Evolutionary conservation across 2,888 invertebrate genomes (phyloP), one percentile per base, ranked within the genome.

Genomic region (Ophion ventricosus): DNA sequence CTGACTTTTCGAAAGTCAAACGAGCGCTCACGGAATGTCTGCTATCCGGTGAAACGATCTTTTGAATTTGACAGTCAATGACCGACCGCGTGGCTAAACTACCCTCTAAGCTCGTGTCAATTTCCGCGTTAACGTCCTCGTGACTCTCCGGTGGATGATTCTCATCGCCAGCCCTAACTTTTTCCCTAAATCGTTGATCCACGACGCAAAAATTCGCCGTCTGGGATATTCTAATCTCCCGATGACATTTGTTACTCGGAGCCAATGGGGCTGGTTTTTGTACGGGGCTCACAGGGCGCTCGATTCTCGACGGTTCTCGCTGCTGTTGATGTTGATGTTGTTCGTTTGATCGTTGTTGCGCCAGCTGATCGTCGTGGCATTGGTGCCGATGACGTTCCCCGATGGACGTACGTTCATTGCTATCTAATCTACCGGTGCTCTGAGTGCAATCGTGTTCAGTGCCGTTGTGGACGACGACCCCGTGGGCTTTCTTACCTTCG

Each of bases 401-500:
- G 35, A 66, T 11, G 8, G 56, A 70, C 49, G 67, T 29, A 70
- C 54, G 59, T 72, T 61, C 72, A 72, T 86, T 87, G 87, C 87
- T 86, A 78, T 89, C 90, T 90, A 90, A 89, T 88, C 89, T 90
- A 90, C 88, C 89, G 89, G 88, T 89, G 89, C 86, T 83, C 79
- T 89, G 88, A 88, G 91, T 90, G 90, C 91, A 89, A 90, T 90
- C 91, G 85, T 83, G 79, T 70, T 87, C 85, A 83, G 85, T 87
- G 80, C 86, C 79, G 79, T 73, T 43, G 43, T 14, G 85, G 74
- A 64, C 72, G 69, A 79, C 84, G 49, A 67, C 70, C 77, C 82
- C 80, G 49, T 83, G 78, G 78, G 85, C 84, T 81, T 89, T 94
- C 96, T 96, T 96, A 96, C 96, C 96, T 96, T 96, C 95, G 93